Percentiles rank a stretch among this genome's conserved stretches.
phyloP scores from a whole-genome alignment of 2,888 invertebrate genomes.

The Drosophila setosimentum region DNA sequence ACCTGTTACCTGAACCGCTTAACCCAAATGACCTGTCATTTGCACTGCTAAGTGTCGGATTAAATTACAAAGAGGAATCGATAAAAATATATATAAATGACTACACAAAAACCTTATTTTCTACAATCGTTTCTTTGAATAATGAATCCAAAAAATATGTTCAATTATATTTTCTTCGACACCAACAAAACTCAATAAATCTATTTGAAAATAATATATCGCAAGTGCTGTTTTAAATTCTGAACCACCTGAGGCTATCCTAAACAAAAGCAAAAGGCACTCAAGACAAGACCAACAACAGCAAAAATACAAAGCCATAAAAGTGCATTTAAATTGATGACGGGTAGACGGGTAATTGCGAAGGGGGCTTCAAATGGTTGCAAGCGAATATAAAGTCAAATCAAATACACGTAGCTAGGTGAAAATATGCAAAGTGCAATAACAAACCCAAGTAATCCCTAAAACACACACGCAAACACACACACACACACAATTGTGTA shows the following conservation, averaged over 20 bases:
- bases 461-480: constrained; percentile 14
- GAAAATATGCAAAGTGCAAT: constrained; percentile 63
- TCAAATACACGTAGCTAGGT: constrained; percentile 51
- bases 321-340: constrained; percentile 69
- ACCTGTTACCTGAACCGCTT: constrained; percentile 21
- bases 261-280: constrained; percentile 58
- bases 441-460: constrained; percentile 47
- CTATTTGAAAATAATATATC: constrained; percentile 9
- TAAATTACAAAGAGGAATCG: constrained; percentile 4
- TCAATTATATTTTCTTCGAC: not conserved
- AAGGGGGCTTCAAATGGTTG: constrained; percentile 21
- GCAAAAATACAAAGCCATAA: constrained; percentile 39
- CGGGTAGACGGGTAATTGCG: not conserved
- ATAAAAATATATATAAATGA: not conserved
- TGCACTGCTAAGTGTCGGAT: constrained; percentile 22
- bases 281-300: constrained; percentile 37
- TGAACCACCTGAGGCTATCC: constrained; percentile 45
- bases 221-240: constrained; percentile 41
- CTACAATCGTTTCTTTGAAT: not conserved
- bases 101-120: not conserved
- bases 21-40: constrained; percentile 38
- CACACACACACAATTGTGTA: constrained; percentile 47
- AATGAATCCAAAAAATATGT: not conserved
- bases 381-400: constrained; percentile 50
- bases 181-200: not conserved